phyloP scores from a whole-genome alignment of 2,113 vertebrate species.

The Ellobius talpinus region DNA sequence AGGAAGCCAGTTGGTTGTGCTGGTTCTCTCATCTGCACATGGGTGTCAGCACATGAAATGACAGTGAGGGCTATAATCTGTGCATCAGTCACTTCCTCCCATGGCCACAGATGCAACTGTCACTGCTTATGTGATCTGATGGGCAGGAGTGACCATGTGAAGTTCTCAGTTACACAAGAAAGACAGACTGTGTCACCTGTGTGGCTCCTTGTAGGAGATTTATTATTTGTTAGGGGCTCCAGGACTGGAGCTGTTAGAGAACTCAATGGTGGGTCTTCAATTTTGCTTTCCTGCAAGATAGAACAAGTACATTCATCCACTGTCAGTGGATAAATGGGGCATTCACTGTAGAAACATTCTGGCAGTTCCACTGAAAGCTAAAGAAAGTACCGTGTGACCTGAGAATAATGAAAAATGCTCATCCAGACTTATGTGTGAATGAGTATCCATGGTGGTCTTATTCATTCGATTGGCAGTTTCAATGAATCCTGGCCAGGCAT shows the following conservation, averaged over 20 bases:
- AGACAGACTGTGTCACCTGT: neutral
- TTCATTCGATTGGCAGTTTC: neutral
- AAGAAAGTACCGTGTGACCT: neutral
- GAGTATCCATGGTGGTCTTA: neutral
- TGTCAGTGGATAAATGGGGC: too few species aligned
- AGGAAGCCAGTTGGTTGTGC: neutral
- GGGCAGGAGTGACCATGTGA: neutral
- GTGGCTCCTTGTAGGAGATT: neutral
- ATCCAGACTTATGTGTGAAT: fast-evolving
- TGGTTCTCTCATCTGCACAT: neutral
- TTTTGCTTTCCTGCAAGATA: neutral
- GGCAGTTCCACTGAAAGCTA: neutral
- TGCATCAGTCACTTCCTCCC: constrained; percentile 30
- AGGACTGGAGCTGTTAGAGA: neutral
- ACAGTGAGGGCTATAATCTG: neutral
- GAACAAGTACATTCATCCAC: neutral
- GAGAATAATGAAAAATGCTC: neutral
- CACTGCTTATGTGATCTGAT: neutral
- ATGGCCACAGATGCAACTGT: neutral
- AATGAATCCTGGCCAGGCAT: neutral
- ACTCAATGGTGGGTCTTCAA: neutral
- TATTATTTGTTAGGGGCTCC: too few species aligned
- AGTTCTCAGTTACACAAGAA: neutral
- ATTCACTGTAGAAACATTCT: neutral
- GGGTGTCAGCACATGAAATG: neutral